phyloP scores from a whole-genome alignment of 2,888 invertebrate species.

The Phalangium opilio region DNA sequence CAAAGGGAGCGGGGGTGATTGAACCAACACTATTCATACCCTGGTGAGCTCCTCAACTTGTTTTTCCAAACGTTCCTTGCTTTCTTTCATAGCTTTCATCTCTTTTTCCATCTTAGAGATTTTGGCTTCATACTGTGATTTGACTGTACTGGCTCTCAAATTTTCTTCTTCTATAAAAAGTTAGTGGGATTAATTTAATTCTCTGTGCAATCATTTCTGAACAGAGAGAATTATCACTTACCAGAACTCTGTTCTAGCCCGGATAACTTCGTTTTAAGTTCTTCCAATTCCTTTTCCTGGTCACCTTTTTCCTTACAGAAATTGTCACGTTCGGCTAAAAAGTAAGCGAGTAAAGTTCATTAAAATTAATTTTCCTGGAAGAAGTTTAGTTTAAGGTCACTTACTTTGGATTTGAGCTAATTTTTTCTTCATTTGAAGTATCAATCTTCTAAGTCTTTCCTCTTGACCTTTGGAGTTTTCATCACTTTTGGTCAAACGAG shows the following conservation, averaged over 20 bases:
- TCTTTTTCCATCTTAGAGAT: constrained; percentile 56
- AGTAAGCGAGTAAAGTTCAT: no score
- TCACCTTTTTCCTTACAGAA: no score
- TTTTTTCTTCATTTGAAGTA: constrained; percentile 39
- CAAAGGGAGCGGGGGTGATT: constrained; percentile 16
- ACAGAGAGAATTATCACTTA: no score
- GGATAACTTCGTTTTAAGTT: no score
- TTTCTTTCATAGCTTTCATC: constrained; percentile 22
- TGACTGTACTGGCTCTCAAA: constrained; percentile 40
- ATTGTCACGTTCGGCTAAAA: no score
- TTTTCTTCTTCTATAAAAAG: constrained; percentile 31
- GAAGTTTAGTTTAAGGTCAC: no score
- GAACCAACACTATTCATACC: constrained; percentile 11
- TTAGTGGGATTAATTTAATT: no score
- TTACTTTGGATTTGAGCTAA: constrained; percentile 24
- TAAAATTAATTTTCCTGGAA: no score
- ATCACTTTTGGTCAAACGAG: no score
- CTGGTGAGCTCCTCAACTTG: constrained; percentile 23
- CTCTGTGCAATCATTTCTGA: no score
- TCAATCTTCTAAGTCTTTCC: constrained; percentile 3
- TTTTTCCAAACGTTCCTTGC: constrained; percentile 16
- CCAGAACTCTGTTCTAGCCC: no score
- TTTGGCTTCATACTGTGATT: constrained; percentile 52
- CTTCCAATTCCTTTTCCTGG: no score
- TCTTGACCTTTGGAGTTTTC: constrained; percentile 1